Base-by-base conservation (phyloP, 2,888 invertebrate genomes). In the Altica lythri region DNA sequence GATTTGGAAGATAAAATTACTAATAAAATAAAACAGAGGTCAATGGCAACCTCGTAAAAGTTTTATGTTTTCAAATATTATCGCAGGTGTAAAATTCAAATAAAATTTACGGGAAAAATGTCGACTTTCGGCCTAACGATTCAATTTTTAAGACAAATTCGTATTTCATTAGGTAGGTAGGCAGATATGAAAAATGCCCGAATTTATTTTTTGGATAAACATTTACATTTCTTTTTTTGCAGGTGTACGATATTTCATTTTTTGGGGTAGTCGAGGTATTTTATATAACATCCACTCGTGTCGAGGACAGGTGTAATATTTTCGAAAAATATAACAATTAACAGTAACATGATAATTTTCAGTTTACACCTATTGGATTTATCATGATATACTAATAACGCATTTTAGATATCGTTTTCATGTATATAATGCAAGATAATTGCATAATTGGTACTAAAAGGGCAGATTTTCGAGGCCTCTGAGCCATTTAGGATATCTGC, bases 211-310 rank as follows among this genome's bases (percentile, higher is more conserved):
- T 58, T 43, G 54, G 54, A 54, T 47, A 48, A 58, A 59, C 47
- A 59, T 61, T 61, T 58, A 58, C 61, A 58, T 61, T 58, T 34
- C 19, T 2, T 43, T 17, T n/a, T 53, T 59, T 32, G 66, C 66
- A 66, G 64, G 60, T 66, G 66, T 60, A 44, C 59, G 43, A 64
- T 66, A 64, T 66, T 63, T 66, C 61, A 64, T 62, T 43, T 48
- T 53, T 62, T 59, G 18, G 48, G 57, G 54, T 42, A 40, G 44
- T 45, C 49, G 37, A 53, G 51, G 49, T 34, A 51, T 40, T 44
- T 51, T 34, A n/a, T 47, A 43, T 49, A 43, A 42, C 30, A 45
- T 12, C 37, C 37, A 47, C 35, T 35, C 12, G n/a, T 3, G 12
- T 17, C 12, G 17, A 16, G 19, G 40, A 49, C 49, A 49, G 49